Evolutionary conservation across 2,797 vertebrate genomes (phyloP), one percentile per base, ranked within the genome.

Genomic region (Halcyon chelicuti): DNA sequence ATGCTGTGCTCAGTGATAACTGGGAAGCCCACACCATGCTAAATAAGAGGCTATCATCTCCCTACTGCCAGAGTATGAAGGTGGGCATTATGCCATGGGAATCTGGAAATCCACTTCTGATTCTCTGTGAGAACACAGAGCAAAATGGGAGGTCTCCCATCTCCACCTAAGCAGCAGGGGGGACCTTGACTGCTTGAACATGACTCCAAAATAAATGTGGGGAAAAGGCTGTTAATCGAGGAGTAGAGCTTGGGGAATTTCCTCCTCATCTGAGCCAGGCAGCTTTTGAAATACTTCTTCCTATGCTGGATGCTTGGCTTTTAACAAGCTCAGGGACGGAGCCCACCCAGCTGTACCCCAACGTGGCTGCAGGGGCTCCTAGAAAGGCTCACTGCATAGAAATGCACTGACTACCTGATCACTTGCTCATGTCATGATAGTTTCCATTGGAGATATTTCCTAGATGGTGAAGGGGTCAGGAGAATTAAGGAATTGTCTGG

Each of bases 91-190:
- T 29, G 33, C 12, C 16, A n/a, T 10, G 9, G 52, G 17, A 26
- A n/a, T n/a, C 14, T 51, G 52, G 35, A 65, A 44, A 78, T 46
- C 6, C 1, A 0, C 6, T 78, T 55, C 57, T 51, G 13, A 29
- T 37, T 47, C 9, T 62, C 7, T n/a, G 3, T 37, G 13, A 86
- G 20, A 33, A 10, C 66, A 42, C 16, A 51, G 23, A 57, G 29
- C 4, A 49, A 35, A 44, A 29, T 2, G 7, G 11, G 25, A 90
- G 5, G 29, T 44, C 8, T 71, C 47, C 12, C 14, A 15, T 60
- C 12, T 52, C 14, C 44, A 20, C 0, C 0, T 21, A 66, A 76
- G 28, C n/a, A 61, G 9, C 10, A 40, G 15, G 2, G 17, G 1
- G 7, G 10, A 33, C n/a, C n/a, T 14, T 22, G n/a, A 5, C 12